A percentile compares a stretch with the other conserved stretches of the same genome.
phyloP scores from a whole-genome alignment of 2,888 invertebrate genomes.

The Helicoverpa assulta region DNA sequence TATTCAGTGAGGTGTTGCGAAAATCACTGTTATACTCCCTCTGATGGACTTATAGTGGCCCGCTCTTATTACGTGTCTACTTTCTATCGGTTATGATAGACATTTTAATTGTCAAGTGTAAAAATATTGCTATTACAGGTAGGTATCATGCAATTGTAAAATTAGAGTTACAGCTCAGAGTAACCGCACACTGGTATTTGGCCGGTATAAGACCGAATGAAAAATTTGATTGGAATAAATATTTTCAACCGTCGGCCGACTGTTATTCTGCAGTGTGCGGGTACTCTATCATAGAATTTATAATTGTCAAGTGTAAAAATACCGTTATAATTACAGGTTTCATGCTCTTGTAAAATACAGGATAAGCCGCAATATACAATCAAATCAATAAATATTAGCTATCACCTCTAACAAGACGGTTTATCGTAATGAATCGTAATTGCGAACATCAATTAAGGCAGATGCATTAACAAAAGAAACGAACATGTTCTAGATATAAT shows the following conservation, averaged over 20 bases:
- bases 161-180: too few species aligned
- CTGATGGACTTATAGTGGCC: conserved; percentile 70
- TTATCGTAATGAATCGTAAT: conserved; percentile 55
- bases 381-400: conserved; percentile 8
- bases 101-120: neutral
- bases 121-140: neutral
- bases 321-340: neutral
- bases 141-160: too few species aligned
- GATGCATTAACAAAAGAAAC: conserved; percentile 48
- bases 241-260: too few species aligned
- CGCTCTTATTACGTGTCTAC: conserved; percentile 64
- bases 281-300: too few species aligned
- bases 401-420: conserved; percentile 30
- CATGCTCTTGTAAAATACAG: neutral
- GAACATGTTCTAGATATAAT: conserved; percentile 45
- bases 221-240: too few species aligned
- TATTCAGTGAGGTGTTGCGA: conserved; percentile 84
- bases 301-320: too few species aligned
- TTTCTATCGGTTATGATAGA: conserved; percentile 15
- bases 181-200: too few species aligned
- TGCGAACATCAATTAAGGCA: conserved; percentile 35
- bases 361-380: conserved; percentile 12
- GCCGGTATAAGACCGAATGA: too few species aligned
- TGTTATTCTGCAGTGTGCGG: too few species aligned
- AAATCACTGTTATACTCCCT: conserved; percentile 83